These are phyloP conservation scores for Bruchidius siliquastri DNA, from an alignment of 2,888 invertebrate genomes.

Conservation along the genomic window DNA sequence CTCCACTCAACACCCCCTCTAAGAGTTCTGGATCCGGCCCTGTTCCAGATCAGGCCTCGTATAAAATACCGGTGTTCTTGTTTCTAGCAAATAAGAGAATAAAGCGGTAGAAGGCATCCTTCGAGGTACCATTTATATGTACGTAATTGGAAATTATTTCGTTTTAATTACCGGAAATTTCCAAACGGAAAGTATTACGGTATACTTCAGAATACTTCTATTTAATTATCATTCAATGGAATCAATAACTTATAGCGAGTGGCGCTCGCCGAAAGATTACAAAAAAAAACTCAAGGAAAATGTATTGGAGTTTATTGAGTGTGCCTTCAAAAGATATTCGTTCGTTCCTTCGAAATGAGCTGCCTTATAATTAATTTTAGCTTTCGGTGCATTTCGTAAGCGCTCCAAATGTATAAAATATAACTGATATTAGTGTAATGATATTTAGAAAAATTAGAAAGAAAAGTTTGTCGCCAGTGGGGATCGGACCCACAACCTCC, in stretches of 20 bases:
- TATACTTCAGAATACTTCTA: constrained; percentile 17
- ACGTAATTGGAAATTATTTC: constrained; percentile 26
- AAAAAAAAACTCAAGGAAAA: constrained; percentile 15
- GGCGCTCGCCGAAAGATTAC: constrained; percentile 10
- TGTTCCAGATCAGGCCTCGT: neutral
- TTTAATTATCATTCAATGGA: constrained; percentile 27
- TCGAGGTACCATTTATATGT: constrained; percentile 21
- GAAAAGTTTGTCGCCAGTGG: too few species aligned
- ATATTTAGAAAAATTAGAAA: too few species aligned
- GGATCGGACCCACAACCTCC: too few species aligned
- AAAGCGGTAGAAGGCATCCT: constrained; percentile 2
- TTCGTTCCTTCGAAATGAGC: neutral
- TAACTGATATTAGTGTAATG: too few species aligned
- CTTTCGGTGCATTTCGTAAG: neutral
- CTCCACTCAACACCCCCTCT: too few species aligned
- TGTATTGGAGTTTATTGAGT: constrained; percentile 9
- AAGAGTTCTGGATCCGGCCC: too few species aligned
- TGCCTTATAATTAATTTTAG: neutral
- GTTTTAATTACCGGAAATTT: constrained; percentile 22
- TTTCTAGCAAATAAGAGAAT: constrained; percentile 1
- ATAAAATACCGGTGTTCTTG: neutral
- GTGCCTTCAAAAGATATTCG: constrained; percentile 4
- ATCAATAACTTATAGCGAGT: constrained; percentile 23
- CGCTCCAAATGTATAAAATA: too few species aligned
- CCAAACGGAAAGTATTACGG: constrained; percentile 17